Percentiles rank a stretch among this genome's conserved stretches.
Conservation (phyloP, 2,113 vertebrate genomes). For the Takifugu bimaculatus region DNA sequence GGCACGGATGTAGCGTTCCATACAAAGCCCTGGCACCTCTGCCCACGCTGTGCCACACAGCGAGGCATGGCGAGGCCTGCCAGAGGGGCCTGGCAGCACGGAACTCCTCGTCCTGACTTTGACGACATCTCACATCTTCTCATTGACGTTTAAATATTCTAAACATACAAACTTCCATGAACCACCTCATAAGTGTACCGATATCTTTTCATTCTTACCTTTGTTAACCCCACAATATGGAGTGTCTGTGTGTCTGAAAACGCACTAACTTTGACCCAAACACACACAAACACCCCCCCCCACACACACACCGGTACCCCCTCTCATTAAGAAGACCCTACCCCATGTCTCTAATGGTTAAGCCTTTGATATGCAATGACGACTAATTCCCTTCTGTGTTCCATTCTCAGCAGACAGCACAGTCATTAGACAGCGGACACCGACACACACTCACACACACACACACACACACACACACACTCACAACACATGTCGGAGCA, state of each 20-base stretch:
- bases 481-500: constrained; percentile 20
- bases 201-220: background rate
- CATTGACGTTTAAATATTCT: constrained; percentile 15
- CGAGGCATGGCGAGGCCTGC: constrained; percentile 56
- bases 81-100: constrained; percentile 58
- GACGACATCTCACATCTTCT: constrained; percentile 25
- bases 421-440: constrained; percentile 59
- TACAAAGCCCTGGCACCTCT: constrained; percentile 70
- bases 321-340: constrained; percentile 69
- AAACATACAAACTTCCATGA: background rate
- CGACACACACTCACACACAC: constrained; percentile 29
- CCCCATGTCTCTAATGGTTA: constrained; percentile 59
- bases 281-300: constrained; percentile 19
- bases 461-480: constrained; percentile 13
- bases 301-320: constrained; percentile 41
- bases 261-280: constrained; percentile 40
- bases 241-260: constrained; percentile 14
- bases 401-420: constrained; percentile 60
- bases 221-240: background rate
- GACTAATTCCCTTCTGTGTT: constrained; percentile 74
- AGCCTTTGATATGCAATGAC: constrained; percentile 78
- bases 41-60: constrained; percentile 63
- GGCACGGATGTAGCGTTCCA: constrained; percentile 42
- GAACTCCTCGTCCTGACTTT: constrained; percentile 33
- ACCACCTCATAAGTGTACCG: constrained; percentile 1